Evolutionary conservation across 2,797 vertebrate genomes (phyloP), one percentile per base, ranked within the genome.

Genomic region (Pangasius krempfi): DNA sequence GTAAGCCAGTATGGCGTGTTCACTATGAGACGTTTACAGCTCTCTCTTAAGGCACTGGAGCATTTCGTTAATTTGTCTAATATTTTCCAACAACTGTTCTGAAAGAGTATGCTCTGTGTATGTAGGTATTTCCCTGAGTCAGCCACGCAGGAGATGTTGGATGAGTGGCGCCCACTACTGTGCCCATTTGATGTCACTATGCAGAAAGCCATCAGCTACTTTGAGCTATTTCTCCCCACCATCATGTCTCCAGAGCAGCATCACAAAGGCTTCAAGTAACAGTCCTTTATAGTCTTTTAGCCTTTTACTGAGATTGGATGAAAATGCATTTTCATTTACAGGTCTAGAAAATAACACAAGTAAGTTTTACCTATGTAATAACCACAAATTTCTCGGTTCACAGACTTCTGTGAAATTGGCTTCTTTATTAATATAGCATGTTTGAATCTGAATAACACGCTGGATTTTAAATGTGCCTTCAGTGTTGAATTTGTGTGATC

Each of bases 201-300:
- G 98, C 98, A 98, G 93, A 99, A 99, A 95, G 98, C 98, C 89
- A 95, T 99, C 88, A 97, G 97, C 92, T 99, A 99, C 93, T 98
- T 99, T 87, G 98, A 99, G 94, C 95, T 99, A 62, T 99, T 99
- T 93, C 96, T 99, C 91, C 99, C 98, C 92, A 99, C 99, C 92
- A 97, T 98, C 91, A 97, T 98, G 95, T 96, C 97, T 93, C 98
- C 96, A 44, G 95, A 97, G 91, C 96, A 98, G 90, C 98, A 99
- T 93, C 92, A 96, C 93, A 98, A 97, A 93, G 97, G 97, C 93
- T 99, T 98, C 95, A 97, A 94, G 99, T 99, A 94, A 96, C 97
- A 96, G 8, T 54, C 50, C 37, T 62, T 50, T 66, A 68, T 54
- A 73, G 1, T 60, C 37, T 75, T 4, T 56, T 44, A 16, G 2